These are phyloP conservation scores for Rhea americana DNA, from an alignment of 2,113 vertebrate species.

Conservation along the genomic window DNA sequence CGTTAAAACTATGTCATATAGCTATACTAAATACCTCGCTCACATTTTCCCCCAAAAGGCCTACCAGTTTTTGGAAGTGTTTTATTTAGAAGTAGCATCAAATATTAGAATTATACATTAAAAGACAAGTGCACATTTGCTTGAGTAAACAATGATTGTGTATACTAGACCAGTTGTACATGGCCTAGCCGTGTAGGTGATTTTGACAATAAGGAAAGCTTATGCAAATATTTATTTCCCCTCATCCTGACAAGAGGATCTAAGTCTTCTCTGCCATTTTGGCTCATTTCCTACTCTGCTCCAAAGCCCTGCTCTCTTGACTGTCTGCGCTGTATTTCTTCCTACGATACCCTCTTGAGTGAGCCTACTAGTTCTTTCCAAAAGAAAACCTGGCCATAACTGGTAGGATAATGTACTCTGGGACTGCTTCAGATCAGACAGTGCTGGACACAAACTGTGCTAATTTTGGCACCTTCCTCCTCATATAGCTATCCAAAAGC, in stretches of 20 bases:
- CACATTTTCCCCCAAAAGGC: not conserved
- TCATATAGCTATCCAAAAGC: not conserved
- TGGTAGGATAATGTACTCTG: not conserved
- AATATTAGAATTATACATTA: not conserved
- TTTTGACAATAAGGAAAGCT: not conserved
- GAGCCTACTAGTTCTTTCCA: not conserved
- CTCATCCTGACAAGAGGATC: not conserved
- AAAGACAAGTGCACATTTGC: not conserved
- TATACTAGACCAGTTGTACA: not conserved
- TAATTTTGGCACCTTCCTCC: not conserved
- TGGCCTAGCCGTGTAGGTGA: not conserved
- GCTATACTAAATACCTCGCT: not conserved
- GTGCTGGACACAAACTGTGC: not conserved
- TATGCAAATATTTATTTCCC: not conserved
- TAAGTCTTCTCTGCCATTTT: not conserved
- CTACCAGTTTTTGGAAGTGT: not conserved
- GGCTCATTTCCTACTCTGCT: not conserved
- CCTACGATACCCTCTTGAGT: not conserved
- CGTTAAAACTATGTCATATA: not conserved
- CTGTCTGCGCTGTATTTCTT: accelerated
- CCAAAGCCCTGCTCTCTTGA: not conserved
- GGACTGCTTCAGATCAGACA: not conserved
- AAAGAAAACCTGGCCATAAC: not conserved
- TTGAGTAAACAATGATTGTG: not conserved
- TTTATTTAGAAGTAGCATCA: not conserved